phyloP scores from a whole-genome alignment of 53 echinoderm and acorn worm species.

The Pentamera pediparva region DNA sequence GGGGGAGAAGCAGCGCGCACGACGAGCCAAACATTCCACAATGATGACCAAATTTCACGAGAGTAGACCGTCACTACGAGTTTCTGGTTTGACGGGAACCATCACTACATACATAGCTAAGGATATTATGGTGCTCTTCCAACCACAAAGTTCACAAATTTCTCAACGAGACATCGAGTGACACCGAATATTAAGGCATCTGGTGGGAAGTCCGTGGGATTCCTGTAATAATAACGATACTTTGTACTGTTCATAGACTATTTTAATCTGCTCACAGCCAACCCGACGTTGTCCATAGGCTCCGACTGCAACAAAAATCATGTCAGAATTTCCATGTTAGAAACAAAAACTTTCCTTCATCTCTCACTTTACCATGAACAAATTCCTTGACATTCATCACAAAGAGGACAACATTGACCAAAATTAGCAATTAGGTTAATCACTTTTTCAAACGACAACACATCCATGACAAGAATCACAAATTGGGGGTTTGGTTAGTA shows the following conservation, averaged over 20 bases:
- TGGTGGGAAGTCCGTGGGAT: slow-evolving; percentile 30
- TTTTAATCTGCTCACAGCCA: slow-evolving; percentile 1
- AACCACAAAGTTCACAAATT: slow-evolving; percentile 30
- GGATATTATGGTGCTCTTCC: slow-evolving; percentile 7
- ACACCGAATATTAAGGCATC: slow-evolving; percentile 29
- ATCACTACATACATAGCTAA: slow-evolving; percentile 7
- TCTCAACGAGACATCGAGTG: slow-evolving; percentile 1
- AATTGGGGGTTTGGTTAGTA: too few relatives aligned
- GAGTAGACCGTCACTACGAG: slow-evolving; percentile 19
- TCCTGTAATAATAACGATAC: neutral
- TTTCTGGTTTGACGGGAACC: neutral
- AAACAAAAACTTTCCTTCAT: too few relatives aligned
- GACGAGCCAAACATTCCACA: neutral
- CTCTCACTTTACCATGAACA: too few relatives aligned
- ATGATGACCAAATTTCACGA: slow-evolving; percentile 15
- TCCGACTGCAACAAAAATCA: too few relatives aligned
- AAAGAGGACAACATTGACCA: slow-evolving; percentile 25
- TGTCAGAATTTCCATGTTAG: too few relatives aligned
- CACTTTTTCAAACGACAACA: neutral
- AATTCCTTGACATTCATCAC: slow-evolving; percentile 10
- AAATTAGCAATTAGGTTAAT: slow-evolving; percentile 1
- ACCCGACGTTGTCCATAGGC: too few relatives aligned
- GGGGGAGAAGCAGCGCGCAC: neutral
- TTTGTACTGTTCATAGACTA: slow-evolving; percentile 23
- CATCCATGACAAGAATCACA: slow-evolving; percentile 31